These are phyloP conservation scores for Rapana venosa DNA, from an alignment of 2,888 invertebrate genomes.

Conservation along the genomic window DNA sequence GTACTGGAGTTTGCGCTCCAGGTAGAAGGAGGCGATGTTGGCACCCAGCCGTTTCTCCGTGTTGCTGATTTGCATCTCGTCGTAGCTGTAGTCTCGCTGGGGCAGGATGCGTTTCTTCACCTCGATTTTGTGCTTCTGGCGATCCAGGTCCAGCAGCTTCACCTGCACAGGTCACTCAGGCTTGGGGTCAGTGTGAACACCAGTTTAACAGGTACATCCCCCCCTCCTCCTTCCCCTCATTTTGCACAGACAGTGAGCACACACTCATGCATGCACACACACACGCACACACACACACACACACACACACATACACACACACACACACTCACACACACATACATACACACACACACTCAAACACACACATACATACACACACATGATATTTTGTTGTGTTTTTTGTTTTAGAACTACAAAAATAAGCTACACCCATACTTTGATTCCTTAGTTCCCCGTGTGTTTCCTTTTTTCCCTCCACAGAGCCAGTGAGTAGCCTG, in stretches of 20 bases:
- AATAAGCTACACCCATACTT: too few species aligned
- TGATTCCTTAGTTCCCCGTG: too few species aligned
- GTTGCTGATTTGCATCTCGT: slow-evolving; percentile 63
- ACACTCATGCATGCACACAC: not conserved
- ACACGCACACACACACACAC: not conserved
- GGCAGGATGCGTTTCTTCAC: slow-evolving; percentile 67
- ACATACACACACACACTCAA: not conserved
- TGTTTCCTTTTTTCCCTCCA: too few species aligned
- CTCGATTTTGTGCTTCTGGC: slow-evolving; percentile 66
- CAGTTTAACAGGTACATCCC: not conserved
- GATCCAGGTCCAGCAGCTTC: slow-evolving; percentile 69
- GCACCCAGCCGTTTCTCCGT: slow-evolving; percentile 64
- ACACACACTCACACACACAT: not conserved
- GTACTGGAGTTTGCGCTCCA: slow-evolving; percentile 62
- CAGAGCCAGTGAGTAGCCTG: too few species aligned
- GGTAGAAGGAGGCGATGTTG: slow-evolving; percentile 63
- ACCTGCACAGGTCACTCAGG: slow-evolving; percentile 28
- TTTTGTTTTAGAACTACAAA: too few species aligned
- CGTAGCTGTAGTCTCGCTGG: slow-evolving; percentile 66
- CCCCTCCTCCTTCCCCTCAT: not conserved
- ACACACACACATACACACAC: not conserved
- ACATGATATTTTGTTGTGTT: too few species aligned
- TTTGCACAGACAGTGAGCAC: not conserved
- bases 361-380: not conserved
- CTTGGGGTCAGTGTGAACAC: not conserved